Evolutionary conservation across 2,113 vertebrate species (phyloP).

Genomic region (Saccopteryx bilineata): DNA sequence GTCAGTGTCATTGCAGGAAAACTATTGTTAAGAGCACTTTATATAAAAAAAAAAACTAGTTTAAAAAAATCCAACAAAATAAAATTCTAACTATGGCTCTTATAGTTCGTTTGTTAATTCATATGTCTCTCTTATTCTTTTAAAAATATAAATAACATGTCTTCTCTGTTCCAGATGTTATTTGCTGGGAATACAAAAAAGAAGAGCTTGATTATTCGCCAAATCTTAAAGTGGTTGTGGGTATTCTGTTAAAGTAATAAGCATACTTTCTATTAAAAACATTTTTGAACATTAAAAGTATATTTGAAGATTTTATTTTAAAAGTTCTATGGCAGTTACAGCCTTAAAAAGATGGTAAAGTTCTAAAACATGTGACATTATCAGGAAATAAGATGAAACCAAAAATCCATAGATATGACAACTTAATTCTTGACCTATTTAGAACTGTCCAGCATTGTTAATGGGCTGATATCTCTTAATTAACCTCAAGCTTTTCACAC

Average conservation of each 20-base stretch:
- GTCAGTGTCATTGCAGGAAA: neutral
- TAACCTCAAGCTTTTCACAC: neutral
- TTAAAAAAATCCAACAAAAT: neutral
- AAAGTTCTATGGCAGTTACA: neutral
- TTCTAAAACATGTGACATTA: neutral
- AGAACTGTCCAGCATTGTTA: neutral
- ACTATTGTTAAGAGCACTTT: neutral
- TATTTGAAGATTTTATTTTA: neutral
- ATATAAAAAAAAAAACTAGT: neutral
- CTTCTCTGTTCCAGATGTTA: neutral
- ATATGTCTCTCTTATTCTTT: neutral
- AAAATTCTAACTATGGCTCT: neutral
- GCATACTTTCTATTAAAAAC: neutral
- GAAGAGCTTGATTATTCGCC: neutral
- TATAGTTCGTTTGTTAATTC: neutral
- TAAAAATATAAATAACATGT: slow-evolving; percentile 20
- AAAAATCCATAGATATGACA: neutral
- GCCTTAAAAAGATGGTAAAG: neutral
- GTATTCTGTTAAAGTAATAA: neutral
- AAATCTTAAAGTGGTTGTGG: neutral
- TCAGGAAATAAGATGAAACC: neutral
- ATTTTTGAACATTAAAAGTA: neutral
- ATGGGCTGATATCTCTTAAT: neutral
- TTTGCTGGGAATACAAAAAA: neutral
- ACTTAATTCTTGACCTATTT: neutral